These are phyloP conservation scores for Chlorocebus sabaeus DNA, from an alignment of 2,113 vertebrate genomes.

Conservation along the genomic window DNA sequence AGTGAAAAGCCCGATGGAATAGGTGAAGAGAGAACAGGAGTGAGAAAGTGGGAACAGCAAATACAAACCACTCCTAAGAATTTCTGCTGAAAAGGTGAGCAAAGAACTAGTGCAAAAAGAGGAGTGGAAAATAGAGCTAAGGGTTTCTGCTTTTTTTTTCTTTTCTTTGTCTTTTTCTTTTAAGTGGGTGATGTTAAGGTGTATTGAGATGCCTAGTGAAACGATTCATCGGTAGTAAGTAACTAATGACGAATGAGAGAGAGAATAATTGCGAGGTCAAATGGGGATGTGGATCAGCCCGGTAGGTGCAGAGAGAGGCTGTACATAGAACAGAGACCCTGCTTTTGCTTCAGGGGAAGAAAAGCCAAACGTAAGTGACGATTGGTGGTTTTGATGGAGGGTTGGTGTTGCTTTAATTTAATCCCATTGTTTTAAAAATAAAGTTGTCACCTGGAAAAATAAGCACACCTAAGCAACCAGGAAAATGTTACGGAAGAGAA, in stretches of 20 bases:
- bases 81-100: background rate
- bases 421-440: background rate
- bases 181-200: background rate
- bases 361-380: background rate
- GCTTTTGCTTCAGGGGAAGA: background rate
- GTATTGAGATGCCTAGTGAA: background rate
- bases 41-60: background rate
- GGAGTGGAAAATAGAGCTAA: background rate
- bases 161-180: background rate
- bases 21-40: background rate
- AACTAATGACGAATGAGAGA: background rate
- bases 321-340: fast-evolving
- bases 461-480: background rate
- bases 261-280: background rate
- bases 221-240: background rate
- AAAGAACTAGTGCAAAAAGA: background rate
- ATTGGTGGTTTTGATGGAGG: background rate
- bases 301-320: background rate
- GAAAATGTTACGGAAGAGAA: background rate
- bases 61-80: background rate
- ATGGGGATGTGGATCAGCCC: background rate
- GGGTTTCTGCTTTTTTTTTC: background rate
- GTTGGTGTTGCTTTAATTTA: background rate
- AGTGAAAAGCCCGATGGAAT: background rate
- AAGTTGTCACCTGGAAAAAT: background rate